Base-by-base conservation (phyloP, 2,797 vertebrate species). In the Oryzias sinensis region DNA sequence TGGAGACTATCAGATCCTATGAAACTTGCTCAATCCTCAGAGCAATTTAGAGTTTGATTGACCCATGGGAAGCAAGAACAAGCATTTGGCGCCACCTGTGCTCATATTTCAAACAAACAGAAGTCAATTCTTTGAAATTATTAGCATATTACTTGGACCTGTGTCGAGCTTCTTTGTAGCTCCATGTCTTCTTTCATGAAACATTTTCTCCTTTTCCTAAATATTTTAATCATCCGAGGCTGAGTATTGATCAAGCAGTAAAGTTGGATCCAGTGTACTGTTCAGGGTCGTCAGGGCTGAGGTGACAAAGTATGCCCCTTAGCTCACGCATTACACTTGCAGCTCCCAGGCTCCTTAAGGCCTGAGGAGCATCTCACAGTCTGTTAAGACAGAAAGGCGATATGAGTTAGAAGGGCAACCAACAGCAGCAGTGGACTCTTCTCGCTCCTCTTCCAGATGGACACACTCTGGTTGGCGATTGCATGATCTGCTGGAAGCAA, bases 251-350 rank as follows among this genome's bases (percentile, higher is more conserved):
- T 69, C 25, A 85, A 79, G 50, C 83, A 89, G 50, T 87, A 88
- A 41, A 86, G 62, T 74, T 6, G 84, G 84, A 69, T 90, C 82
- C 49, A 80, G 11, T 11, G 72, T 64, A 1, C 82, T 82, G 57
- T 89, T 91, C n/a, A 89, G 27, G 1, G 80, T 89, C 5, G 82
- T 88, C 0, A 43, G 77, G 50, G 78, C 77, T 1, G 81, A 74
- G 43, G 73, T 81, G 29, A 86, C 72, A 64, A 85, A 58, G 51
- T 86, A 88, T 0, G 65, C 43, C 41, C 53, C 48, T 74, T 27
- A 88, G 53, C 4, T 1, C n/a, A n/a, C n/a, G n/a, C n/a, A n/a
- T n/a, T n/a, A n/a, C 68, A 68, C 7, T 0, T 0, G 33, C 78
- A 83, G 59, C 11, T 0, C 4, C 33, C 37, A 0, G 72, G 71